Evolutionary conservation across 2,113 vertebrate genomes (phyloP).

Genomic region (Rhinolophus sinicus): DNA sequence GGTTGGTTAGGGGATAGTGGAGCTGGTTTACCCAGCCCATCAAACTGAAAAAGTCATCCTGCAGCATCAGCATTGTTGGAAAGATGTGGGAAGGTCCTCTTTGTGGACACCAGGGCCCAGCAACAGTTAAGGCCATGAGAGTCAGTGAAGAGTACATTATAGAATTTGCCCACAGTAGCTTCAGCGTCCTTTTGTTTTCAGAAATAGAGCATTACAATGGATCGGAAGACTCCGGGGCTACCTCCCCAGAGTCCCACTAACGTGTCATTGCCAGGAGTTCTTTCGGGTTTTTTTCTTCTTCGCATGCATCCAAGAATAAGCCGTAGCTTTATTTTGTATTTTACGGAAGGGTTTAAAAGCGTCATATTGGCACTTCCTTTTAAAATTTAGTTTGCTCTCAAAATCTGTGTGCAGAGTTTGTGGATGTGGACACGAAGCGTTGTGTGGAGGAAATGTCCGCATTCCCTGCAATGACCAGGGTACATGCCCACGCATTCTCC

Average conservation of each 20-base stretch:
- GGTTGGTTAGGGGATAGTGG: background rate
- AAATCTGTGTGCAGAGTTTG: background rate
- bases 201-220: rapidly evolving
- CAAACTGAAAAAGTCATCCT: rapidly evolving
- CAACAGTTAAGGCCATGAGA: rapidly evolving
- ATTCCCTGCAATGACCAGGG: rapidly evolving
- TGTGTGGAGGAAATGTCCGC: rapidly evolving
- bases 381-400: background rate
- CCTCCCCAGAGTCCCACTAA: background rate
- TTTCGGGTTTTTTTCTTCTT: rapidly evolving
- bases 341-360: background rate
- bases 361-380: background rate
- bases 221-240: background rate
- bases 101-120: rapidly evolving
- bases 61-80: rapidly evolving
- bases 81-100: rapidly evolving
- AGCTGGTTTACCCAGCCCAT: rapidly evolving
- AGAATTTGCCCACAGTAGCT: background rate
- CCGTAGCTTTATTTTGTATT: background rate
- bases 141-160: rapidly evolving
- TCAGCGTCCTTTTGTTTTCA: background rate
- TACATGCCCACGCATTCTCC: background rate
- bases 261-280: rapidly evolving
- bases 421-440: rapidly evolving
- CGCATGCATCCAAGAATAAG: background rate